phyloP scores from a whole-genome alignment of 2,888 invertebrate genomes.

The Teleogryllus oceanicus region DNA sequence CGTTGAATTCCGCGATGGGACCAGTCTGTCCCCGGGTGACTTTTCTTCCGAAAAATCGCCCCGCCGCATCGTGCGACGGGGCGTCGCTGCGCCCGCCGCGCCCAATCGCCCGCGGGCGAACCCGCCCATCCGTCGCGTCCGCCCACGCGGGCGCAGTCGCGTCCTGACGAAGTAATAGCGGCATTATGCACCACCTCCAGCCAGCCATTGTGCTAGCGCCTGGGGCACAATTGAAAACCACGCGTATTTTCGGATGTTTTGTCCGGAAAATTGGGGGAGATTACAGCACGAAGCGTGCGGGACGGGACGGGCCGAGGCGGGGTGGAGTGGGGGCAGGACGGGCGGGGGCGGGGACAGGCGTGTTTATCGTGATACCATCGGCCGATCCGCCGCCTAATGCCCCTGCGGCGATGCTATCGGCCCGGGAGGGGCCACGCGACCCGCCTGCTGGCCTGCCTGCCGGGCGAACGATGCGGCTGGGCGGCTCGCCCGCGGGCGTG shows the following conservation, averaged over 20 bases:
- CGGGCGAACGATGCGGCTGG: not conserved
- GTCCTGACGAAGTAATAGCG: not conserved
- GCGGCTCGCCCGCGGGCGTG: not conserved
- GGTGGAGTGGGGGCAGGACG: not conserved
- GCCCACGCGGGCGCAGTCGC: too few relatives aligned
- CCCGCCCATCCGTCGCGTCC: too few relatives aligned
- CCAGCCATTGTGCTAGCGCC: not conserved
- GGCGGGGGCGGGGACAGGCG: not conserved
- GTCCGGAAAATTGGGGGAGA: slow-evolving; percentile 9
- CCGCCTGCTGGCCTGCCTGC: not conserved
- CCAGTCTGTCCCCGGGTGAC: too few relatives aligned
- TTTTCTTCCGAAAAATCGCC: too few relatives aligned
- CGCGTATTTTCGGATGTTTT: slow-evolving; percentile 12
- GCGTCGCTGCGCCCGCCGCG: too few relatives aligned
- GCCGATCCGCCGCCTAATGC: not conserved
- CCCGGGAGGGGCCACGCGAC: not conserved
- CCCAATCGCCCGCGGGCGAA: too few relatives aligned
- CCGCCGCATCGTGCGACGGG: too few relatives aligned
- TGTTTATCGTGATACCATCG: not conserved
- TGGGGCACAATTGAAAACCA: not conserved
- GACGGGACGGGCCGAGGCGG: not conserved
- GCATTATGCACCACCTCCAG: not conserved
- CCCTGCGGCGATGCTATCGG: not conserved
- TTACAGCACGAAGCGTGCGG: not conserved
- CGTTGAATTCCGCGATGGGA: too few relatives aligned